Conservation (phyloP, 2,113 vertebrate genomes). For the Lonchura striata region DNA sequence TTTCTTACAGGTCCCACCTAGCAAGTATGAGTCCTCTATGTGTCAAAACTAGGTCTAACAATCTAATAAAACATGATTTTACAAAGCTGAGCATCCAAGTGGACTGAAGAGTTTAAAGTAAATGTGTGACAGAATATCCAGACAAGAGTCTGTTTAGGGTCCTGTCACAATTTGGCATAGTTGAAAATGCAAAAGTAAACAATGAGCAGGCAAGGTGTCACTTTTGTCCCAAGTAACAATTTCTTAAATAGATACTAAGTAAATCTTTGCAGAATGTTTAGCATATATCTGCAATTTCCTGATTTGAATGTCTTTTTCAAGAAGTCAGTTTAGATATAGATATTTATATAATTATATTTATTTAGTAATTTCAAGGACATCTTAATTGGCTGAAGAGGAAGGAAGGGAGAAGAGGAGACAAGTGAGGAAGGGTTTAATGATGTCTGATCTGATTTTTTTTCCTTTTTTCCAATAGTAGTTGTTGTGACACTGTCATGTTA, state of each 20-base stretch:
- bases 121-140: neutral
- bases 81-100: neutral
- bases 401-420: neutral
- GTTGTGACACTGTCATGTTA: neutral
- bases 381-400: neutral
- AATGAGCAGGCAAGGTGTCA: neutral
- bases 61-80: neutral
- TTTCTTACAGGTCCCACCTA: neutral
- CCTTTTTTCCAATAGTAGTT: neutral
- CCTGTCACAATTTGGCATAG: too few species aligned
- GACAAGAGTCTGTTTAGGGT: neutral
- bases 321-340: neutral
- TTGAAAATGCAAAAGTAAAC: neutral
- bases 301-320: neutral
- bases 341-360: neutral
- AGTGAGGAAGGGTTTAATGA: neutral
- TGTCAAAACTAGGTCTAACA: neutral
- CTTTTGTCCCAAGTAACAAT: neutral
- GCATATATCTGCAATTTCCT: neutral
- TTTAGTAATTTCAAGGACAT: neutral
- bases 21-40: neutral
- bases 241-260: neutral
- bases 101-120: neutral
- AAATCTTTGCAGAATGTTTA: neutral
- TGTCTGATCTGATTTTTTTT: neutral